These are phyloP conservation scores for Ophioninae sp. DNA, from an alignment of 2,888 invertebrate species.

Conservation along the genomic window DNA sequence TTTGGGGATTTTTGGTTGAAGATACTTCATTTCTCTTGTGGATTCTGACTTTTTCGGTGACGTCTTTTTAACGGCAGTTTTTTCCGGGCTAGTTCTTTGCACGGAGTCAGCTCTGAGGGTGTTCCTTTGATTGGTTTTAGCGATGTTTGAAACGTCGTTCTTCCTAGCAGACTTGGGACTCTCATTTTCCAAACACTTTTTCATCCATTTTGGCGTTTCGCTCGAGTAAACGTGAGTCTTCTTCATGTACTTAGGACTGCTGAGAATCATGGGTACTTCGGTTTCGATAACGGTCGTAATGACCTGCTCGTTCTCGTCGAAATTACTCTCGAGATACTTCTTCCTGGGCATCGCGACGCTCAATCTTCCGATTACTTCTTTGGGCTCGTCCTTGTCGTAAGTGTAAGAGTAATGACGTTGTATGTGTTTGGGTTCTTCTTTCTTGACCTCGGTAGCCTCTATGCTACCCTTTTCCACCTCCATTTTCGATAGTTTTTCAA, in stretches of 20 bases:
- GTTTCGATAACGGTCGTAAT: slow-evolving; percentile 78
- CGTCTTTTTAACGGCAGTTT: slow-evolving; percentile 65
- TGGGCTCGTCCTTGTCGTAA: slow-evolving; percentile 71
- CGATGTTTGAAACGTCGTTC: slow-evolving; percentile 46
- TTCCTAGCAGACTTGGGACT: slow-evolving; percentile 62
- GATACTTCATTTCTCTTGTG: slow-evolving; percentile 58
- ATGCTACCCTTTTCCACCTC: slow-evolving; percentile 59
- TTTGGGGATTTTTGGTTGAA: slow-evolving; percentile 60
- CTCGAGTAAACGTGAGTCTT: slow-evolving; percentile 73
- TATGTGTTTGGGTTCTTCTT: slow-evolving; percentile 70
- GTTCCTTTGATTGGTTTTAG: slow-evolving; percentile 59
- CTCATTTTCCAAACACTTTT: slow-evolving; percentile 73
- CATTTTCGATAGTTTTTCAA: slow-evolving; percentile 63
- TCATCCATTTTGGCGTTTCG: slow-evolving; percentile 77
- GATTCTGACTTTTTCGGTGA: slow-evolving; percentile 66
- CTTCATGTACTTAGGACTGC: slow-evolving; percentile 74
- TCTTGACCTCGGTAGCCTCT: slow-evolving; percentile 51
- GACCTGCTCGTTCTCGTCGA: slow-evolving; percentile 77
- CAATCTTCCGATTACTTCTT: slow-evolving; percentile 66
- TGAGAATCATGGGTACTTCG: slow-evolving; percentile 74
- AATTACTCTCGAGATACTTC: slow-evolving; percentile 77
- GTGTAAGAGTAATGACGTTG: slow-evolving; percentile 78
- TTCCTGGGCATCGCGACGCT: slow-evolving; percentile 73
- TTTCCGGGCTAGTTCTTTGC: slow-evolving; percentile 60
- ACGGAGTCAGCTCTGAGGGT: slow-evolving; percentile 36